Base-by-base conservation (phyloP, 2,888 invertebrate genomes). In the Adela reaumurella region DNA sequence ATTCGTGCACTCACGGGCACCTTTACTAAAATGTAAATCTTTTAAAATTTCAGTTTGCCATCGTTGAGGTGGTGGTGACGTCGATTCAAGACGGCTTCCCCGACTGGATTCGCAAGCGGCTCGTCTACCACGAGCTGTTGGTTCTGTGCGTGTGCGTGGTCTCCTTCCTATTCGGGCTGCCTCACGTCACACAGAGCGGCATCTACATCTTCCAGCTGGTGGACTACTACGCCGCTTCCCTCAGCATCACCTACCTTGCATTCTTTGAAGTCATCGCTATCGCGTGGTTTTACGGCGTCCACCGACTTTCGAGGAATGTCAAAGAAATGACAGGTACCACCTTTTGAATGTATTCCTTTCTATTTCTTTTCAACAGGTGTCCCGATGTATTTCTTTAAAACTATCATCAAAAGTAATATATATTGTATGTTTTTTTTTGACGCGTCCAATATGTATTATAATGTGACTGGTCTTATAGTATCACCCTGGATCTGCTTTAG, bases 11-110 rank as follows among this genome's bases (percentile, higher is more conserved):
- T n/a, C n/a, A n/a, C n/a, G n/a, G n/a, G n/a, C n/a, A n/a, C n/a
- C n/a, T n/a, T n/a, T n/a, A n/a, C n/a, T n/a, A n/a, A n/a, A n/a
- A n/a, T n/a, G n/a, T n/a, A n/a, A n/a, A n/a, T n/a, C n/a, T n/a
- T 24, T 24, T 8, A 8, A 54, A 54, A 49, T 84, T 85, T 55
- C 76, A 94, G 92, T 95, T 96, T 74, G 94, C 95, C 28, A 92
- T 94, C 54, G 94, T 95, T 45, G 95, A 96, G 77, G 95, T 95
- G 5, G 92, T 96, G 2, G 92, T 95, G 2, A 94, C 95, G 2
- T 92, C 94, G 5, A 89, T 96, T 58, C 93, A 94, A 74, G 96
- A 96, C 64, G 94, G 94, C 19, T 95, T 94, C 67, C 92, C 92
- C 0, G 86, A 87, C 54, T 90, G 90, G 87, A 92, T 95, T 51